These are phyloP conservation scores for Clarias pachynema DNA, from an alignment of 2,797 vertebrate species.

Conservation along the genomic window DNA sequence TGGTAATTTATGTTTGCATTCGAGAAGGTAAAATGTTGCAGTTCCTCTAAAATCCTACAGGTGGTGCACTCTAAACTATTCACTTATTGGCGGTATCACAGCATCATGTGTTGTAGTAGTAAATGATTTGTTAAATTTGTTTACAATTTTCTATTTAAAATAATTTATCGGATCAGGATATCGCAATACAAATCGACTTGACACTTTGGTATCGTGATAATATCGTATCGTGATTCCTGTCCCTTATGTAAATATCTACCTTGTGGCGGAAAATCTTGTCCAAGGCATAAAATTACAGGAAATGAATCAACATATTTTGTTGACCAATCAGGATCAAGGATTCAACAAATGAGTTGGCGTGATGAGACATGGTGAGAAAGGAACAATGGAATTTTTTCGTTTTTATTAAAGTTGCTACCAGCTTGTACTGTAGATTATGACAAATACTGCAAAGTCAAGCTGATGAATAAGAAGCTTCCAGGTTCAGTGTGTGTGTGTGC, in stretches of 20 bases:
- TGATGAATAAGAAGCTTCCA: neutral
- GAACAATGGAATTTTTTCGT: neutral
- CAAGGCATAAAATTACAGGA: neutral
- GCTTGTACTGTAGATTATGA: neutral
- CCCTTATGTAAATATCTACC: neutral
- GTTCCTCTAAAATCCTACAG: no score
- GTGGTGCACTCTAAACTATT: no score
- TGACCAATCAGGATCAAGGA: neutral
- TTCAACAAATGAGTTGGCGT: neutral
- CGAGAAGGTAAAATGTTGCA: no score
- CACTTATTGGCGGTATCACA: no score
- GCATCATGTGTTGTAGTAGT: no score
- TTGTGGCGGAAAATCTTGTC: neutral
- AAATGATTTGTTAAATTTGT: no score
- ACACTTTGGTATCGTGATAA: no score
- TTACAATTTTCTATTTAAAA: no score
- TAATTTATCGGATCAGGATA: no score
- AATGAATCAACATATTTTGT: neutral
- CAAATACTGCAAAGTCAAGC: neutral
- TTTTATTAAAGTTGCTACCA: neutral
- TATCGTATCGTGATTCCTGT: no score
- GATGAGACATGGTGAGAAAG: neutral
- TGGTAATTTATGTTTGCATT: no score
- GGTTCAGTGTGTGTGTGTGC: constrained; percentile 5
- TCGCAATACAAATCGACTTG: no score